A percentile compares a stretch with the other conserved stretches of the same genome.
These are phyloP conservation scores for Buteo buteo DNA, from an alignment of 2,113 vertebrate species.

Conservation along the genomic window DNA sequence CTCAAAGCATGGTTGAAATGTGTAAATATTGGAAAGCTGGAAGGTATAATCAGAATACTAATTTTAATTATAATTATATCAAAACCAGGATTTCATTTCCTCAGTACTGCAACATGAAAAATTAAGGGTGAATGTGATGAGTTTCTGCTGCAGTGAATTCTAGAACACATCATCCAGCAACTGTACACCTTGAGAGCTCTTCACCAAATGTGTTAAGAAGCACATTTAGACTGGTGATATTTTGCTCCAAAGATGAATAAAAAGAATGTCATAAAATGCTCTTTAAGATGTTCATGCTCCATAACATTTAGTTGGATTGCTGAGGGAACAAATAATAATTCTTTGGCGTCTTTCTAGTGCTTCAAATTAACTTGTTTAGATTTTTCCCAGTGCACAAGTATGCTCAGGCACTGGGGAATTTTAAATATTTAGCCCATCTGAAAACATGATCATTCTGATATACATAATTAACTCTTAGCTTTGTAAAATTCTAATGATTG, in stretches of 20 bases:
- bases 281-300: rapidly evolving
- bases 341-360: neutral
- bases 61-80: neutral
- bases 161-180: neutral
- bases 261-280: neutral
- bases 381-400: neutral
- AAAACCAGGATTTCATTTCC: neutral
- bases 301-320: neutral
- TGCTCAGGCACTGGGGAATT: neutral
- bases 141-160: neutral
- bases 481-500: neutral
- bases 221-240: neutral
- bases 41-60: neutral
- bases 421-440: neutral
- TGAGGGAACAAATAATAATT: neutral
- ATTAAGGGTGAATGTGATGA: neutral
- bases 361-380: neutral
- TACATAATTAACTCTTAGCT: neutral
- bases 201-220: neutral
- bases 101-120: neutral
- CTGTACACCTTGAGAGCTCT: neutral
- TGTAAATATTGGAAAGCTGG: neutral
- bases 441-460: neutral
- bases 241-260: neutral
- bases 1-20: neutral